Base-by-base conservation (phyloP, 2,888 invertebrate genomes). In the Drosophila histrio region DNA sequence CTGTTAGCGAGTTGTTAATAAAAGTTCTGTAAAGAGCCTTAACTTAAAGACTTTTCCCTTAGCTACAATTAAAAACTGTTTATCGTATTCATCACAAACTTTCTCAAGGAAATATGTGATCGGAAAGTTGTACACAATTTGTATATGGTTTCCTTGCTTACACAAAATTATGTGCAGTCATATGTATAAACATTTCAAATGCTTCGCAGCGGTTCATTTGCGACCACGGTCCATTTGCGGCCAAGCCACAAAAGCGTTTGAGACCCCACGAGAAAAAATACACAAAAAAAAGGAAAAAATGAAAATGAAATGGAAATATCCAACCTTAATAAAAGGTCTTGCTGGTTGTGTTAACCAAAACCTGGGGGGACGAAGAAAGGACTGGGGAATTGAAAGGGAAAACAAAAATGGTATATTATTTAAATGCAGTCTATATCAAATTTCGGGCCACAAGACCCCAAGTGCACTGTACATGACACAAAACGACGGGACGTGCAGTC, bases 371-470 rank as follows among this genome's bases (percentile, higher is more conserved):
- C 6, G 9, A 28, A 39, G 13, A 36, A 38, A 47, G 38, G 46
- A 47, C 34, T 39, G 47, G 50, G 54, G 43, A 50, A 68, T 64
- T 41, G 63, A 69, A 76, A 76, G 74, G 64, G 59, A 70, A 79
- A 79, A 81, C 84, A 66, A 79, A 74, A 79, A 82, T 61, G 77
- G 60, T 68, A 72, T 79, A 85, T 79, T 82, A 85, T 81, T 84
- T 79, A 77, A 81, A 77, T 79, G 79, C 71, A 79, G 79, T 78
- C 66, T 63, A 82, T 82, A 82, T 82, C 86, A 76, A 82, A 82
- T 82, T 82, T 85, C 82, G 76, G 61, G 60, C 43, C 56, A 62
- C 58, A 61, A 58, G 71, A 75, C 63, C 62, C 53, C 56, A 39
- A 49, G 41, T 57, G 47, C 19, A 38, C 58, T 69, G 69, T 22